phyloP scores from a whole-genome alignment of 2,888 invertebrate genomes.

The Drosophila paramelanica region DNA sequence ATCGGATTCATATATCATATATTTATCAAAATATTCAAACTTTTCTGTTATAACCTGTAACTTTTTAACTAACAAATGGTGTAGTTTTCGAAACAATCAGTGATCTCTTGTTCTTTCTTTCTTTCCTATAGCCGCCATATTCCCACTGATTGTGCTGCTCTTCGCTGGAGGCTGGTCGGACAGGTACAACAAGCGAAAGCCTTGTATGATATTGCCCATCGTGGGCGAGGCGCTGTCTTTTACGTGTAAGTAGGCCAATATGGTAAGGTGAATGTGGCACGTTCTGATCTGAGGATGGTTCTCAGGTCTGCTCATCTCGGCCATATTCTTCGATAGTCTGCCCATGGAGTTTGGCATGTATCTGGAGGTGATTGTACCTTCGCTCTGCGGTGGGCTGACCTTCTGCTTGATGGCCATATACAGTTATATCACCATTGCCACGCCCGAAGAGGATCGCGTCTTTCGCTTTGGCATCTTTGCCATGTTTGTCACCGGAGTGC shows the following conservation, averaged over 20 bases:
- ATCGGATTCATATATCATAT: too few relatives aligned
- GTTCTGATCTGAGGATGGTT: neutral
- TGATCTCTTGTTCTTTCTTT: neutral
- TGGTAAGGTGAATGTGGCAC: neutral
- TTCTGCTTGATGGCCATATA: constrained; percentile 84
- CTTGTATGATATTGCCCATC: constrained; percentile 84
- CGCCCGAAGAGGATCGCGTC: constrained; percentile 83
- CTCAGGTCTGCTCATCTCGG: constrained; percentile 82
- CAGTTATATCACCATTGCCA: constrained; percentile 84
- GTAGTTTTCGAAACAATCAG: too few relatives aligned
- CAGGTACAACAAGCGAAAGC: constrained; percentile 84
- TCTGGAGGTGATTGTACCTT: constrained; percentile 83
- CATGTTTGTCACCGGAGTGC: constrained; percentile 82
- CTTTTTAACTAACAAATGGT: too few relatives aligned
- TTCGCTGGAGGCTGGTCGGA: constrained; percentile 85
- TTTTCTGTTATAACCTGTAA: too few relatives aligned
- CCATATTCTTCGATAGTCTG: constrained; percentile 83
- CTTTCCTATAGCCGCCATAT: constrained; percentile 79
- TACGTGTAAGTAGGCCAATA: constrained; percentile 66
- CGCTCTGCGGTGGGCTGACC: constrained; percentile 83
- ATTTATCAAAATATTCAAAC: too few relatives aligned
- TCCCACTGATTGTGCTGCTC: constrained; percentile 84
- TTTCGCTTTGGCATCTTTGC: constrained; percentile 85
- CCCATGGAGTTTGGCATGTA: constrained; percentile 85
- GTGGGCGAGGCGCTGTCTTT: constrained; percentile 82